Base-by-base conservation (phyloP, 2,113 vertebrate genomes). In the Anoura caudifer region DNA sequence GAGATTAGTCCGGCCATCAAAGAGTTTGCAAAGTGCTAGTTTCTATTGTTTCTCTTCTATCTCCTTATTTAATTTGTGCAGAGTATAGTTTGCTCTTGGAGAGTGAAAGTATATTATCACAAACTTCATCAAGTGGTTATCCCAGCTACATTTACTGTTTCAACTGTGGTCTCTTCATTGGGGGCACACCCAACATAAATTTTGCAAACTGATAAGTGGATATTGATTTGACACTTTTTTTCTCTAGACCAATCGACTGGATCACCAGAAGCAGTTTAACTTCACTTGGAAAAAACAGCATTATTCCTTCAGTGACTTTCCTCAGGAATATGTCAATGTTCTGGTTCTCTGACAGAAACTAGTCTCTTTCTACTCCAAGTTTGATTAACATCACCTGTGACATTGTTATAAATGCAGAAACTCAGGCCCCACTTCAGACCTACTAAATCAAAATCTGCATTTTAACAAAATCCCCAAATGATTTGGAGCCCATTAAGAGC, bases 31-130 rank as follows among this genome's bases (percentile, higher is more conserved):
- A 45, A 36, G 69, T 70, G n/a, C 41, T 87, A 38, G 75, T 93
- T 93, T 95, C 67, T 93, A 54, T 69, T 61, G 86, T 43, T 88
- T 89, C 69, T 92, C 56, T 83, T 72, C 61, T 80, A 61, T 70
- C 54, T 80, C n/a, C 22, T 79, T 50, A 54, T 82, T 89, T 77
- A 91, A 67, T 43, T 82, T 75, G 36, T 63, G 19, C 38, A 73
- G 50, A 69, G 95, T 82, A 79, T 50, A 52, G 82, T 79, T 41
- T 73, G 24, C 38, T 88, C 36, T 86, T 67, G 14, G 52, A 94
- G 31, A 91, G 91, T 41, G 20, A 54, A 87, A 73, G 20, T 54
- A 3, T 59, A 89, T 76, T 81, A 85, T 69, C n/a, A 83, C 36
- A 76, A 65, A 93, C 13, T 54, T 88, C 90, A 85, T 91, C 77